Evolutionary conservation across 2,888 invertebrate species (phyloP).

Genomic region (Oxyscelio sp.): DNA sequence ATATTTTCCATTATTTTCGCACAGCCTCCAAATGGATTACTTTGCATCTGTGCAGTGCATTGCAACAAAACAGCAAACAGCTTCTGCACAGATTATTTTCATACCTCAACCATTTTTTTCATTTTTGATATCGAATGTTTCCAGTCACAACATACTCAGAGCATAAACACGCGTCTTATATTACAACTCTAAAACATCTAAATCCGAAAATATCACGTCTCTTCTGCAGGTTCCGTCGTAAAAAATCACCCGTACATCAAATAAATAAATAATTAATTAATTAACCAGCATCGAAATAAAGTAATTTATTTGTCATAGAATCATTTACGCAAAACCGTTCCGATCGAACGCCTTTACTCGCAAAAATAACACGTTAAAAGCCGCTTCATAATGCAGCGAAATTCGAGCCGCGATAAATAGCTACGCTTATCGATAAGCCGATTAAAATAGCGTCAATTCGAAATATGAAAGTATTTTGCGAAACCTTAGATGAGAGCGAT

Average conservation of each 20-base stretch:
- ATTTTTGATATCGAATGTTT: conserved; percentile 10
- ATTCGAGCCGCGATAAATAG: conserved; percentile 58
- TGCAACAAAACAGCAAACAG: too few relatives aligned
- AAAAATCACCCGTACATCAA: too few relatives aligned
- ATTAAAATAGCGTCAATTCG: conserved; percentile 61
- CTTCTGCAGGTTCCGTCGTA: not conserved
- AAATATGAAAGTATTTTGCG: conserved; percentile 59
- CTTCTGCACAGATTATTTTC: too few relatives aligned
- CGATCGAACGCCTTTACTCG: conserved; percentile 18
- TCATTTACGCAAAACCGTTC: conserved; percentile 28
- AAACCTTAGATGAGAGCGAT: conserved; percentile 48
- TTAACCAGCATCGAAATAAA: conserved; percentile 7
- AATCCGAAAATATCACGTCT: not conserved
- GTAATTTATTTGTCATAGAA: conserved; percentile 43
- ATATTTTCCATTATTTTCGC: too few relatives aligned
- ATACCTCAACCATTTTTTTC: too few relatives aligned
- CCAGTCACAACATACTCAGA: conserved; percentile 31
- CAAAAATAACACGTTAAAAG: conserved; percentile 52
- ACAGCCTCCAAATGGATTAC: too few relatives aligned
- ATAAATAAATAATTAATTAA: conserved; percentile 12
- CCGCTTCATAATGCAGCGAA: conserved; percentile 41
- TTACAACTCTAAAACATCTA: conserved; percentile 5
- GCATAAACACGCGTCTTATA: conserved; percentile 1
- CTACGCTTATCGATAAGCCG: conserved; percentile 51
- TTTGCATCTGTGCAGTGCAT: too few relatives aligned